Evolutionary conservation across 2,797 vertebrate species (phyloP), one percentile per base, ranked within the genome.

Genomic region (Crax fasciolata): DNA sequence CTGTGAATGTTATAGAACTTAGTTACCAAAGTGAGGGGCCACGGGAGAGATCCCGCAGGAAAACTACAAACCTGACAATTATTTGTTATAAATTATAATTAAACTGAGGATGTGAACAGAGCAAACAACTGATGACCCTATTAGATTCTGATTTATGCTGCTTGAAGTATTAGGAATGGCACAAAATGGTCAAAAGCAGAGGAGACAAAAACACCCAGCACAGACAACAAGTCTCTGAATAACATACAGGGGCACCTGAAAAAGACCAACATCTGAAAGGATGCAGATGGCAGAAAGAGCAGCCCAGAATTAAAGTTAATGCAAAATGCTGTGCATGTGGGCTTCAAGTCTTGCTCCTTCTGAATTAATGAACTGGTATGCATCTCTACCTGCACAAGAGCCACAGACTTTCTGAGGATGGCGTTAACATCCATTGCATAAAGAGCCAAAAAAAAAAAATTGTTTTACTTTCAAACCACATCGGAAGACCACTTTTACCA

Each of bases 111-210:
- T 13, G 11, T 6, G 18, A 88, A 63, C 35, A 51, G 43, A 46
- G 51, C 32, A 39, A 17, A 23, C 0, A 5, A 12, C 3, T 18
- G 3, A 9, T 0, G 0, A 12, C 19, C 3, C 30, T 6, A 72
- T 24, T 15, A 46, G 20, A 9, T 30, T 58, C 54, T 15, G 11
- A 52, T 54, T n/a, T 25, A 10, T 8, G 2, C 21, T 21, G 27
- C 52, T 28, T 44, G 3, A 1, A 24, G 0, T 1, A 18, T 1
- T 39, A 18, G 21, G 12, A 55, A 13, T 18, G 41, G 2, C 32
- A 35, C 49, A 43, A 38, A 9, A 12, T 5, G 13, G 17, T 43
- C 28, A 75, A 52, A 73, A 61, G 28, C 7, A 19, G 11, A 0
- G 2, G 11, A 88, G 24, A 17, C 0, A 16, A 48, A 89, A 72